Evolutionary conservation across 2,797 vertebrate species (phyloP).

Genomic region (Enteromius unitaeniatus): DNA sequence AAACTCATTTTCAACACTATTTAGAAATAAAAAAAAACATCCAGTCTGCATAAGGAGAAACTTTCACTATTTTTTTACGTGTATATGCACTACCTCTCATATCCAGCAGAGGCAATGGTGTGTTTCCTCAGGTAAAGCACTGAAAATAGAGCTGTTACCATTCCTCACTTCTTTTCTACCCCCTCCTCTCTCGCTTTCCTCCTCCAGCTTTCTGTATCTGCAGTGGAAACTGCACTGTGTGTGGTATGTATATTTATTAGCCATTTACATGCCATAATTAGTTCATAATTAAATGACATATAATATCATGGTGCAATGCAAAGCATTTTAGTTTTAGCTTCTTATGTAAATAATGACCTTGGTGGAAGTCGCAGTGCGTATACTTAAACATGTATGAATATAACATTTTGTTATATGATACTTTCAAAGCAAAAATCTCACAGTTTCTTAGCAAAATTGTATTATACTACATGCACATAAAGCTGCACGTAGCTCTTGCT

Average conservation of each 20-base stretch:
- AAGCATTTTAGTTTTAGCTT: background rate
- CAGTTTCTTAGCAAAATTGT: background rate
- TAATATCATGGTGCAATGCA: background rate
- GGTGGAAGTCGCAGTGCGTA: no score
- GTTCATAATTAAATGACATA: background rate
- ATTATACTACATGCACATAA: background rate
- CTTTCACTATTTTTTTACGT: background rate
- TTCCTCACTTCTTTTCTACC: slow-evolving; percentile 29
- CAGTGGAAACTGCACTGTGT: background rate
- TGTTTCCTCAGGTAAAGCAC: slow-evolving; percentile 33
- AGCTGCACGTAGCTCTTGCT: background rate
- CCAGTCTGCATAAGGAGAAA: background rate
- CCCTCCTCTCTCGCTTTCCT: slow-evolving; percentile 9
- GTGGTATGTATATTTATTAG: background rate
- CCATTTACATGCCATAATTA: background rate
- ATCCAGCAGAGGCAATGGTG: slow-evolving; percentile 47
- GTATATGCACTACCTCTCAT: background rate
- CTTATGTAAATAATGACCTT: slow-evolving; percentile 13
- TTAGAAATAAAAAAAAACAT: background rate
- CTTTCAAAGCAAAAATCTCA: background rate
- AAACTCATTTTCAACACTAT: background rate
- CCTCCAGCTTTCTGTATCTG: slow-evolving; percentile 8
- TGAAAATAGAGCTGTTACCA: slow-evolving; percentile 29
- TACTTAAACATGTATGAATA: background rate
- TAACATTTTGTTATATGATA: background rate